These are phyloP conservation scores for Morone saxatilis DNA, from an alignment of 2,113 vertebrate species.

Conservation along the genomic window DNA sequence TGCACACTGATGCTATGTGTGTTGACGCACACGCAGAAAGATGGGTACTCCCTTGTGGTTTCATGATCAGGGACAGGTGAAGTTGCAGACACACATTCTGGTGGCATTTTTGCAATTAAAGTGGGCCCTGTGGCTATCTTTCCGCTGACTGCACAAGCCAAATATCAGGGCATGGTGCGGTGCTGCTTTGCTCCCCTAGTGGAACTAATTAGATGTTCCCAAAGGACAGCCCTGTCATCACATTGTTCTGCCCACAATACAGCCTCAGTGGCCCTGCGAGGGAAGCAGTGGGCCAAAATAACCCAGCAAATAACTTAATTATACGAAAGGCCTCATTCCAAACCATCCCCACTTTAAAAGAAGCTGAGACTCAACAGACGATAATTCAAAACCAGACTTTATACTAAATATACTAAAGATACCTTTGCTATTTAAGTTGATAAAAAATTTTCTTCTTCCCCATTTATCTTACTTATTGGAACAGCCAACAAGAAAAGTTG, in stretches of 20 bases:
- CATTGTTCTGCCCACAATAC: conserved; percentile 81
- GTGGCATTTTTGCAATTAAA: conserved; percentile 84
- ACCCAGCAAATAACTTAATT: conserved; percentile 60
- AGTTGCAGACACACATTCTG: conserved; percentile 74
- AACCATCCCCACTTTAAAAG: conserved; percentile 35
- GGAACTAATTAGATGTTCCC: conserved; percentile 85
- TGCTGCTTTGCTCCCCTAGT: conserved; percentile 81
- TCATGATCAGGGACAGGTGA: conserved; percentile 75
- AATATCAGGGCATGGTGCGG: conserved; percentile 79
- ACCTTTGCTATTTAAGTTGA: neutral
- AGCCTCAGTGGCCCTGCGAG: conserved; percentile 67
- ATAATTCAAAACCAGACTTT: conserved; percentile 18
- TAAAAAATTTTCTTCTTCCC: neutral
- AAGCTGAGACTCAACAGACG: neutral
- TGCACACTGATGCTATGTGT: conserved; percentile 35
- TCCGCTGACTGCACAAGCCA: conserved; percentile 79
- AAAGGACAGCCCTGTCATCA: conserved; percentile 83
- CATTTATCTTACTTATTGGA: neutral
- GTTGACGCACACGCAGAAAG: conserved; percentile 45
- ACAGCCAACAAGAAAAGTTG: neutral
- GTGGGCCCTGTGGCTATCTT: conserved; percentile 79
- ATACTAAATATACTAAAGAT: neutral
- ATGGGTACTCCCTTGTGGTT: conserved; percentile 61
- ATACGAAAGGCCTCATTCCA: conserved; percentile 48
- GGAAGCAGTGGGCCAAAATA: conserved; percentile 69